Evolutionary conservation across 1,140 invertebrate species (phyloP), one percentile per base, ranked within the genome.

Genomic region (Aporrectodea caliginosa): DNA sequence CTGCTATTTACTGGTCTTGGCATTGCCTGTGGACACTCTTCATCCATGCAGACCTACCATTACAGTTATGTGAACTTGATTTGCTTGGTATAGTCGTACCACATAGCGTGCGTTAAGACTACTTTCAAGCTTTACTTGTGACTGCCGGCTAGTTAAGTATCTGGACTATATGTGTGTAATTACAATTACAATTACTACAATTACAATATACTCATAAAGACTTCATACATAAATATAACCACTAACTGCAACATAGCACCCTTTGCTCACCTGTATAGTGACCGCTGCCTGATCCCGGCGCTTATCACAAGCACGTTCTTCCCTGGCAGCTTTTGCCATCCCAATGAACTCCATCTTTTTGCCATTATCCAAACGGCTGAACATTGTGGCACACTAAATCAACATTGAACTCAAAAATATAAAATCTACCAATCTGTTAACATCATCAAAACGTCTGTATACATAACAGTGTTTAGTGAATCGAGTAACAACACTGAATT

Each of bases 251-350:
- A 68, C 31, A 29, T 14, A 72, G 12, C n/a, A 72, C 6, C 2
- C 2, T 29, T 72, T 72, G 31, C 14, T 58, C 83, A 87, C 86
- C 84, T 87, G 85, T 68, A 87, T 84, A 79, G 82, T 82, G 77
- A 84, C 71, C 22, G 82, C 83, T 76, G 83, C 83, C 34, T 83
- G 73, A 69, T 85, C 83, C 78, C 81, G 78, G 12, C 78, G 29
- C 76, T 83, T 83, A 72, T 86, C 95, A 73, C 93, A 89, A 1
- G 93, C 94, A 81, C 95, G 90, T 87, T 96, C 94, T 84, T 91
- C 92, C 81, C 95, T 90, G 6, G 94, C 94, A 32, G 93, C 93
- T 88, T 96, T 96, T 1, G 93, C 94, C 78, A 87, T 83, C 27
- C 89, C 87, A 35, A 90, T 82, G 82, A 89, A 89, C 30, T 85